Conservation (phyloP, 2,113 vertebrate genomes). For the Callaeas wilsoni region DNA sequence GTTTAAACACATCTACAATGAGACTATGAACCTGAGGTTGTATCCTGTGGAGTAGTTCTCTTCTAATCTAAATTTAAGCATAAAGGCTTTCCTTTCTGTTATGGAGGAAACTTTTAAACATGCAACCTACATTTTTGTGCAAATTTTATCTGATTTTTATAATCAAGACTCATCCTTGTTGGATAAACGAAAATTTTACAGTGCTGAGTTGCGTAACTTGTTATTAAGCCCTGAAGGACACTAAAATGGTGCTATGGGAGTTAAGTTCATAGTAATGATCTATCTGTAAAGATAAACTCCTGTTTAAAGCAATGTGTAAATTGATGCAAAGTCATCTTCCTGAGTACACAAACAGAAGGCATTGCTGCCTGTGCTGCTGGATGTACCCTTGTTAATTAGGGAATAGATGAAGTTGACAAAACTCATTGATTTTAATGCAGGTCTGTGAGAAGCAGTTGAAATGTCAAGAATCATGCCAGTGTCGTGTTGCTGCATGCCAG, state of each 20-base stretch:
- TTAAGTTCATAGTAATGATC: not conserved
- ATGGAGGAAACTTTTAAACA: not conserved
- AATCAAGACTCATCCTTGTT: not conserved
- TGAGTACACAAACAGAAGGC: not conserved
- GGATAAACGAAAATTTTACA: not conserved
- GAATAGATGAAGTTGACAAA: conserved; percentile 17
- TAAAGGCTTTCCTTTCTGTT: not conserved
- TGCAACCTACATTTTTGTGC: not conserved
- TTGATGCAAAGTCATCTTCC: conserved; percentile 15
- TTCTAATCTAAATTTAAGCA: not conserved
- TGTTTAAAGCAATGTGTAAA: not conserved
- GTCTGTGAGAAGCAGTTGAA: conserved; percentile 9
- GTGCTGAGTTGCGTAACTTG: not conserved
- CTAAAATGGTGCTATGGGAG: not conserved
- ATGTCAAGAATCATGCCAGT: conserved; percentile 26
- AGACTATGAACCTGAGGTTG: not conserved
- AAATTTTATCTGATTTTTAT: not conserved
- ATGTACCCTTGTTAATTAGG: not conserved
- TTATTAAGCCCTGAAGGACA: not conserved
- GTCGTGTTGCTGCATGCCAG: conserved; percentile 43
- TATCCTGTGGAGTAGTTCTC: not conserved
- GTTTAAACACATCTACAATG: not conserved
- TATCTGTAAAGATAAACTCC: not conserved
- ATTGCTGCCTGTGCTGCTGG: not conserved
- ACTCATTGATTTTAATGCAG: conserved; percentile 12